Base-by-base conservation (phyloP, 2,113 vertebrate genomes). In the Pelodiscus sinensis region DNA sequence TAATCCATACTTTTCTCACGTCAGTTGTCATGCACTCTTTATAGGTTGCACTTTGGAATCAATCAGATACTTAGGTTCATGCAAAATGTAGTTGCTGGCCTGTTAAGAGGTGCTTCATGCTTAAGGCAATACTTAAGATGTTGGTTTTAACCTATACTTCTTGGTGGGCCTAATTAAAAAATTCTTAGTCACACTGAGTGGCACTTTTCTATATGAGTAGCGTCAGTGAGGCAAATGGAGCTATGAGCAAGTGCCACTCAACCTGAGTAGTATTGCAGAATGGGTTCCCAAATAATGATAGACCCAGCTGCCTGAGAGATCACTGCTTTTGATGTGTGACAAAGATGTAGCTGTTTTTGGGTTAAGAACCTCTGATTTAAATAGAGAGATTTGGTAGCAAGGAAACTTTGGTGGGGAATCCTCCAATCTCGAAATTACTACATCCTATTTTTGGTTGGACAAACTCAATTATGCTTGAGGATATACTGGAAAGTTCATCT, bases 11-110 rank as follows among this genome's bases (percentile, higher is more conserved):
- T 2, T 50, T n/a, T 92, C 13, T 73, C 44, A 4, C n/a, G 13
- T 8, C 56, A 94, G 22, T 90, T 88, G 87, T 90, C 44, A 68
- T 86, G 35, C 56, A 10, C 86, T 89, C 85, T 94, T 51, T 73
- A 51, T 92, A 91, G 9, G 22, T 57, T 31, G 2, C 54, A 19
- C 6, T 0, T 50, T 82, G 52, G 86, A 75, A 29, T 86, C 13
- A 80, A 68, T 84, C 50, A n/a, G 16, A 35, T 21, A 71, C n/a
- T 71, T 35, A 71, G 2, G n/a, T 21, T 35, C 31, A 71, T 21
- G n/a, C 8, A 71, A 18, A 71, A 71, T 71, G 65, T 35, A 18
- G 7, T n/a, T 71, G n/a, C 18, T 35, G 35, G n/a, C n/a, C 9
- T 21, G 65, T 35, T 71, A 35, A 71, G 65, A 35, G n/a, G 8